Evolutionary conservation across 92 coral and sea anemone species (phyloP).

Genomic region (Scolanthus callimorphus): DNA sequence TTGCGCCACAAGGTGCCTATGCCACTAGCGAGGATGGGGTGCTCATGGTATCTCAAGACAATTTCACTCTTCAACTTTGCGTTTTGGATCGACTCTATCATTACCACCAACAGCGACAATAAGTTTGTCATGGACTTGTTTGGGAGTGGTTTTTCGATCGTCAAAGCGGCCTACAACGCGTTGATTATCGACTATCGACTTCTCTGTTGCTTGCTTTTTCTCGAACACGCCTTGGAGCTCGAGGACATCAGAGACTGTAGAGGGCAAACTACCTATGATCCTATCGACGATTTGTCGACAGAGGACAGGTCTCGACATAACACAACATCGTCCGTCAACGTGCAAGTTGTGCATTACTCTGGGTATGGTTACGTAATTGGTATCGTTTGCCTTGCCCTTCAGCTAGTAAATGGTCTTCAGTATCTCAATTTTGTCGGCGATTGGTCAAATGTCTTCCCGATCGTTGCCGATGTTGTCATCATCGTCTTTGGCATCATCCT

Average conservation of each 20-base stretch:
- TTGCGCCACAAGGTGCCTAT: slow-evolving; percentile 77
- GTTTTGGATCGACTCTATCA: slow-evolving; percentile 71
- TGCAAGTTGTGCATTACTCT: slow-evolving; percentile 56
- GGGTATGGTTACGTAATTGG: slow-evolving; percentile 78
- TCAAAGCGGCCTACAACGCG: slow-evolving; percentile 77
- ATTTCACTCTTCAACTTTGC: slow-evolving; percentile 77
- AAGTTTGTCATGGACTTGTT: slow-evolving; percentile 44
- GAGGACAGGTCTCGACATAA: background rate
- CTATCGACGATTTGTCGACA: slow-evolving; percentile 8
- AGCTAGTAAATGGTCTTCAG: slow-evolving; percentile 71
- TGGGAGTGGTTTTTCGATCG: slow-evolving; percentile 72
- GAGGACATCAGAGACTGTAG: slow-evolving; percentile 50
- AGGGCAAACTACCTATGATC: slow-evolving; percentile 15
- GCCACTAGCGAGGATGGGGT: slow-evolving; percentile 60
- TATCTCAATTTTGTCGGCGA: slow-evolving; percentile 65
- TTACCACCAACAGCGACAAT: slow-evolving; percentile 56
- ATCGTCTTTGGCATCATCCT: slow-evolving; percentile 59
- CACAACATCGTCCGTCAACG: slow-evolving; percentile 25
- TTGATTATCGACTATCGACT: slow-evolving; percentile 80
- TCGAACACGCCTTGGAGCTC: slow-evolving; percentile 84
- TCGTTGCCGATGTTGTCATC: slow-evolving; percentile 47
- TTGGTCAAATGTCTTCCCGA: slow-evolving; percentile 79
- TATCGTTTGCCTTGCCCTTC: slow-evolving; percentile 44
- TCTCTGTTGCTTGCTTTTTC: slow-evolving; percentile 72
- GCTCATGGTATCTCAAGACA: slow-evolving; percentile 72